These are phyloP conservation scores for Rhaphigaster nebulosa DNA, from an alignment of 2,888 invertebrate species.

Conservation along the genomic window DNA sequence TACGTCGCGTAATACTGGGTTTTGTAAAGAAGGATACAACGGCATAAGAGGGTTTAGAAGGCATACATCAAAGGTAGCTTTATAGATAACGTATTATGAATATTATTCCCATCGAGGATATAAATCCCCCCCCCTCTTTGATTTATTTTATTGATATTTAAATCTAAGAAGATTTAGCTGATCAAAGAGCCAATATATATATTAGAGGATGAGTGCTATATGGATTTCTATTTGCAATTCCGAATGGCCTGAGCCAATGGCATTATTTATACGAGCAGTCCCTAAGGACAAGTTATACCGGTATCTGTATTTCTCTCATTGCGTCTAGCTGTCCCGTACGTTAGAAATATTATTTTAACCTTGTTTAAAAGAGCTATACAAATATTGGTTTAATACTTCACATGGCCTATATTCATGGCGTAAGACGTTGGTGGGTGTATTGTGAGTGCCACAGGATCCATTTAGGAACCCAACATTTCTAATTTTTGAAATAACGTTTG, in stretches of 20 bases:
- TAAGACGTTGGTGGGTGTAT: too few species aligned
- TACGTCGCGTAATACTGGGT: not conserved
- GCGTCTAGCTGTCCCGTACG: not conserved
- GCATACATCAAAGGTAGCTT: not conserved
- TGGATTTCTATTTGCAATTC: slow-evolving; percentile 37
- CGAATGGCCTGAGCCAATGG: not conserved
- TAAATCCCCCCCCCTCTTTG: not conserved
- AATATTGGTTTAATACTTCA: not conserved
- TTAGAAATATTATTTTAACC: not conserved
- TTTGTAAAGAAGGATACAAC: not conserved
- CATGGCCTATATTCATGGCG: too few species aligned
- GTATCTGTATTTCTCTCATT: not conserved
- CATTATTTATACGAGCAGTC: not conserved
- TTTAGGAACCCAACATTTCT: too few species aligned
- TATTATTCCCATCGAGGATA: not conserved
- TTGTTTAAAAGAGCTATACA: not conserved
- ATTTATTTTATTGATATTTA: slow-evolving; percentile 40
- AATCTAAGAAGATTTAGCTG: slow-evolving; percentile 38
- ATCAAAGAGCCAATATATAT: slow-evolving; percentile 15
- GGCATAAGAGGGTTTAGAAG: not conserved
- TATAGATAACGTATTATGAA: slow-evolving; percentile 15
- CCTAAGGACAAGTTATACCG: not conserved
- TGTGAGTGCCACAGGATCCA: too few species aligned
- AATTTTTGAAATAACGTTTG: too few species aligned
- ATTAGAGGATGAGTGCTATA: slow-evolving; percentile 10